Base-by-base conservation (phyloP, 2,797 vertebrate species). In the Sphenopsis melanotis region DNA sequence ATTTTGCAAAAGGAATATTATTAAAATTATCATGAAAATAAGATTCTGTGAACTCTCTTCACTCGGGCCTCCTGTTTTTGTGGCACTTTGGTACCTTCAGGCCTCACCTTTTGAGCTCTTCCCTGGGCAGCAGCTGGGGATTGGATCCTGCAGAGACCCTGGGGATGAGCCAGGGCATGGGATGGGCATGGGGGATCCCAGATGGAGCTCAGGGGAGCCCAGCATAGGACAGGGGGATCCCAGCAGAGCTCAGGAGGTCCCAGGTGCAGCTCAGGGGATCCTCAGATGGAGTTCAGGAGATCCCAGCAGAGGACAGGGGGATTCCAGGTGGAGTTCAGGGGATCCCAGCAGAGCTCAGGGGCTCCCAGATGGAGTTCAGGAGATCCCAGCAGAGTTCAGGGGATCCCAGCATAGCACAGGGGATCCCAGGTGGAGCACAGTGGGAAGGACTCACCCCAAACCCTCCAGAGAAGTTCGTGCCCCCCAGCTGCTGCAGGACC, bases 11-110 rank as follows among this genome's bases (percentile, higher is more conserved):
- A 96, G 76, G 52, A 95, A 47, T 85, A 76, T 86, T 65, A 95
- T 97, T 95, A 95, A 95, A 95, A 80, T 87, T 60, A 70, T 78
- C 36, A 69, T 96, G 94, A 93, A 95, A 97, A 68, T 94, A 83
- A 90, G 76, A 90, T 74, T 72, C 53, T 70, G 90, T 97, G 83
- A 88, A 34, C 92, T 96, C 93, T 96, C 71, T 94, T 97, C 93
- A 70, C 49, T 94, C 13, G 59, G 65, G 87, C 63, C 23, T 63
- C 32, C 69, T 22, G 7, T 50, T 92, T 80, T 83, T 60, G 13
- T 37, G 70, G 52, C 1, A 1, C 36, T 85, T 56, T 65, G 49
- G 36, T 63, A 36, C 64, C 71, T 80, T 29, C 70, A 86, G 94
- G 56, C 63, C 24, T 80, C 64, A 5, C 2, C 61, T 49, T 56